Conservation (phyloP, 1,140 invertebrate genomes). For the Rhopalosiphum padi region DNA sequence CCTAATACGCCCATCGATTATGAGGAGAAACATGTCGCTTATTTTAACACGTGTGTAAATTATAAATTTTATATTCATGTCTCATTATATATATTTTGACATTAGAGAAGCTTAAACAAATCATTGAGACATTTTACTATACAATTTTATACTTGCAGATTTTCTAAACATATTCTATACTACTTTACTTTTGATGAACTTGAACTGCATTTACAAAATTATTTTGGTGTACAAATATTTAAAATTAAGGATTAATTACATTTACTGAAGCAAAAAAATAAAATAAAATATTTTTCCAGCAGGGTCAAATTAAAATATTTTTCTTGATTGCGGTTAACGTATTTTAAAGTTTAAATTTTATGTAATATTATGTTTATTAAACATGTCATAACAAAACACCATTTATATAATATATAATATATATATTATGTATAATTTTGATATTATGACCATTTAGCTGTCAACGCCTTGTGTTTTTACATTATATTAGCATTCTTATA, state of each 20-base stretch:
- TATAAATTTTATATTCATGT: neutral
- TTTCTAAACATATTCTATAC: neutral
- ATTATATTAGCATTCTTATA: too few relatives aligned
- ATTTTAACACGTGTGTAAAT: neutral
- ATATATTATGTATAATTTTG: too few relatives aligned
- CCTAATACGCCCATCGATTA: neutral
- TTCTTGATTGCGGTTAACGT: neutral
- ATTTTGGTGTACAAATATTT: neutral
- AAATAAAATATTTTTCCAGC: neutral
- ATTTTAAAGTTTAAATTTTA: neutral
- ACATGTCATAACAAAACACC: too few relatives aligned
- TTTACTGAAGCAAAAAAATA: neutral
- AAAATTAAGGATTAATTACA: neutral
- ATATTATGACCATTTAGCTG: too few relatives aligned
- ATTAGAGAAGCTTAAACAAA: neutral
- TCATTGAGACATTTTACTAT: neutral
- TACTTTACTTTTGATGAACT: neutral
- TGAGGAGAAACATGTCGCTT: neutral
- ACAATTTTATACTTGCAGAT: neutral
- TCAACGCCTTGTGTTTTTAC: too few relatives aligned
- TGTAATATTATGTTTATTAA: neutral
- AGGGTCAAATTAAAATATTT: neutral
- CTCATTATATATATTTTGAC: neutral
- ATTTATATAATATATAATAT: too few relatives aligned
- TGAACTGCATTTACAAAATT: neutral